Evolutionary conservation across 1,140 invertebrate genomes (phyloP), one percentile per base, ranked within the genome.

Genomic region (Agrilus planipennis): DNA sequence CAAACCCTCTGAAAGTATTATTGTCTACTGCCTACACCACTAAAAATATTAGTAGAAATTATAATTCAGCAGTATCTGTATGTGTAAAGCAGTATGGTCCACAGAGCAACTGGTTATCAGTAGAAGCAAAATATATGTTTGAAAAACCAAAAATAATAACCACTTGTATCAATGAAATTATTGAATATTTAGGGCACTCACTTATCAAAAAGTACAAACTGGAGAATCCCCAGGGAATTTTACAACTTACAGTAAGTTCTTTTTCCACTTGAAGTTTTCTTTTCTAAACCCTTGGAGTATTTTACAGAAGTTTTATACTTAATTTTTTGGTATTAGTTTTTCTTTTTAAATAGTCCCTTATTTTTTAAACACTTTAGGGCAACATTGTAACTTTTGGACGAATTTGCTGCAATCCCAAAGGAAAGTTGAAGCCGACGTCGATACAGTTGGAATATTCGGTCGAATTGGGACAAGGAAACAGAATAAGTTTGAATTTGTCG

Each of bases 351-450:
- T n/a, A n/a, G n/a, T n/a, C n/a, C 19, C 32, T 34, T 20, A 27
- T 39, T 17, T 22, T 51, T 47, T 20, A 30, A 34, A 34, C 62
- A n/a, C n/a, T n/a, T n/a, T n/a, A 76, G 63, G 64, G 64, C 31
- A 58, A 64, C 30, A 60, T 68, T 3, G 44, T 64, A 18, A 72
- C 73, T 6, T 71, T 70, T 39, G 88, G 88, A 3, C 69, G 82
- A 23, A 72, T 92, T 38, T 73, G 77, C 46, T 84, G 78, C 50
- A 82, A 86, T 46, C 69, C 71, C 19, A 72, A 79, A 44, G 81
- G 78, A 0, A 73, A 76, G 46, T 61, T 87, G 5, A 83, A 83
- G 60, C 54, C 71, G 0, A 70, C 73, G 36, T 79, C 78, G 6
- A 69, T 84, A 0, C 47, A 81, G 5, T 56, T 89, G 1, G 79